Evolutionary conservation across 2,113 vertebrate genomes (phyloP).

Genomic region (Hassar affinis): DNA sequence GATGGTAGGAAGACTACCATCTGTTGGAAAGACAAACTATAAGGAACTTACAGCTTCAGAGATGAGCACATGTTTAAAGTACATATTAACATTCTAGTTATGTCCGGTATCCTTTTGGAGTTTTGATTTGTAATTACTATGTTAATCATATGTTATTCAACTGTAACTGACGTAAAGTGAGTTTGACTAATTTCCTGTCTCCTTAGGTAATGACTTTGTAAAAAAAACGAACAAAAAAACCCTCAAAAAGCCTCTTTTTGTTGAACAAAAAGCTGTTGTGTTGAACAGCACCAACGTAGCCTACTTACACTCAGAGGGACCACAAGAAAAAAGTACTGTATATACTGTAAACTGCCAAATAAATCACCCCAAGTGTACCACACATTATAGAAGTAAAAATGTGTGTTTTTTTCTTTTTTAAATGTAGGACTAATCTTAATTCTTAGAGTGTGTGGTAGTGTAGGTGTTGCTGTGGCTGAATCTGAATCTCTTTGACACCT

Average conservation of each 20-base stretch:
- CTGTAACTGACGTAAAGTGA: constrained; percentile 44
- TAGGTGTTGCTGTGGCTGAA: not conserved
- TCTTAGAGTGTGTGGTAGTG: not conserved
- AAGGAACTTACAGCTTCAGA: constrained; percentile 5
- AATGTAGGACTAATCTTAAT: not conserved
- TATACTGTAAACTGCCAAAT: constrained; percentile 54
- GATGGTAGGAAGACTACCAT: constrained; percentile 31
- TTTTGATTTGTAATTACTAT: constrained; percentile 51
- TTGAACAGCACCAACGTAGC: constrained; percentile 28
- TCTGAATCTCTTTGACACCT: not conserved
- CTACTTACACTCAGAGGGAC: constrained; percentile 44
- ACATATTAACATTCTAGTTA: constrained; percentile 41
- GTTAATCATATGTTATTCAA: constrained; percentile 46
- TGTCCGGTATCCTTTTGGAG: constrained; percentile 43
- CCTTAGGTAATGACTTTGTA: constrained; percentile 30
- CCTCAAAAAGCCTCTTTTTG: constrained; percentile 47
- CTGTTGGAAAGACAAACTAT: constrained; percentile 25
- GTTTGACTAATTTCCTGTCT: constrained; percentile 40
- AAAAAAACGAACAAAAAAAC: constrained; percentile 39
- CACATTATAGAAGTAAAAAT: not conserved
- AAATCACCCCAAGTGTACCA: constrained; percentile 44
- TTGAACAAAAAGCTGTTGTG: constrained; percentile 39
- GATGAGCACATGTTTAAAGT: constrained; percentile 38
- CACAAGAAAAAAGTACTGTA: constrained; percentile 46
- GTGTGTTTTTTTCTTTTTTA: not conserved